Evolutionary conservation across 1,140 invertebrate species (phyloP).

Genomic region (Monochamus saltuarius): DNA sequence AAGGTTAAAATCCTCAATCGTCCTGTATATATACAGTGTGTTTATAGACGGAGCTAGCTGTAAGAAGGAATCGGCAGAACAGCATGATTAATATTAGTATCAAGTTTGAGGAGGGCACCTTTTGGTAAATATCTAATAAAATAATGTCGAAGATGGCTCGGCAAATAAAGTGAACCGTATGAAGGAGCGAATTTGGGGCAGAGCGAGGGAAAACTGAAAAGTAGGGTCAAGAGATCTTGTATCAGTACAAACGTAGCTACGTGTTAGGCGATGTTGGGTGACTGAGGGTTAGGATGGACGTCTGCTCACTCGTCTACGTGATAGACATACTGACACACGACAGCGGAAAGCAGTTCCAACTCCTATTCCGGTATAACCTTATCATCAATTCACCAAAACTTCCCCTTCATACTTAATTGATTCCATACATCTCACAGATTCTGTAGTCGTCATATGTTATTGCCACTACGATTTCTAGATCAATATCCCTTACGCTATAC

Average conservation of each 20-base stretch:
- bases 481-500: too few species aligned
- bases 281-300: conserved; percentile 27
- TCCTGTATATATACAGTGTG: too few species aligned
- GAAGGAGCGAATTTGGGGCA: background rate
- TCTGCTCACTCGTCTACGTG: conserved; percentile 39
- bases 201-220: conserved; percentile 1
- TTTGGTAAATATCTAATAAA: too few species aligned
- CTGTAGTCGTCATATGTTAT: conserved; percentile 19
- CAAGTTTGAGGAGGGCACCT: too few species aligned
- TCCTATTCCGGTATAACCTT: conserved; percentile 30
- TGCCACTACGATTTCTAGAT: background rate
- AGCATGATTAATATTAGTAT: too few species aligned
- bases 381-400: conserved; percentile 28
- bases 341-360: conserved; percentile 26
- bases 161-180: too few species aligned
- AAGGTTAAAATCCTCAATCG: too few species aligned
- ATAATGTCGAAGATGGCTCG: too few species aligned
- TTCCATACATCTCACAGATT: conserved; percentile 30
- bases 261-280: conserved; percentile 18
- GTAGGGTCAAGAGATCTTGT: conserved; percentile 33
- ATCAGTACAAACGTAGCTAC: conserved; percentile 41
- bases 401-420: conserved; percentile 35
- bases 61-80: too few species aligned
- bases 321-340: conserved; percentile 40
- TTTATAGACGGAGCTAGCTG: too few species aligned